A percentile compares a stretch with the other conserved stretches of the same genome.
These are phyloP conservation scores for Corynorhinus townsendii DNA, from an alignment of 2,113 vertebrate genomes.

Conservation along the genomic window DNA sequence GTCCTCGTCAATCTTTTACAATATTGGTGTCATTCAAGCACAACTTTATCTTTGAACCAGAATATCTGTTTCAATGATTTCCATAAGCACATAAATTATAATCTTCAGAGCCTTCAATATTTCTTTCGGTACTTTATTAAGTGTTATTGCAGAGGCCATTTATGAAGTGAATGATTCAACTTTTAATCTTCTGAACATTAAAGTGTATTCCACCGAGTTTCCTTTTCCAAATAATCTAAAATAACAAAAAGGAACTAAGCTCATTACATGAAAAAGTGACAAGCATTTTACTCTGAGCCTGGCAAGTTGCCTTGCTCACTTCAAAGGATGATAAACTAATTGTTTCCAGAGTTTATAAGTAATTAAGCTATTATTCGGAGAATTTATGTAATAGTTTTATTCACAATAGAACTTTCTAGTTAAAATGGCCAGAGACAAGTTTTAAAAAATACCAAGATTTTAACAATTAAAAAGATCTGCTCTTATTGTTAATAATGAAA, in stretches of 20 bases:
- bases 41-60: constrained; percentile 59
- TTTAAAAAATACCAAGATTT: constrained; percentile 44
- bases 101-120: constrained; percentile 50
- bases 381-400: constrained; percentile 56
- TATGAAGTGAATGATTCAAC: constrained; percentile 63
- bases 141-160: constrained; percentile 55
- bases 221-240: constrained; percentile 66
- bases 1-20: constrained; percentile 53
- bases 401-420: constrained; percentile 3
- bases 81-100: constrained; percentile 59
- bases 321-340: constrained; percentile 82
- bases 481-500: constrained; percentile 34
- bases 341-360: constrained; percentile 83
- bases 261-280: constrained; percentile 60
- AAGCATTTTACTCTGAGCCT: constrained; percentile 54
- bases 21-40: constrained; percentile 51
- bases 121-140: constrained; percentile 33
- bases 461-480: constrained; percentile 32
- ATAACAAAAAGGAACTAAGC: constrained; percentile 63
- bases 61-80: constrained; percentile 54
- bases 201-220: constrained; percentile 51
- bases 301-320: constrained; percentile 66
- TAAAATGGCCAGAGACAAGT: constrained; percentile 36
- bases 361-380: constrained; percentile 79
- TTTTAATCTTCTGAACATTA: constrained; percentile 68